phyloP scores from a whole-genome alignment of 2,888 invertebrate genomes.

The Ichneumoninae sp. region DNA sequence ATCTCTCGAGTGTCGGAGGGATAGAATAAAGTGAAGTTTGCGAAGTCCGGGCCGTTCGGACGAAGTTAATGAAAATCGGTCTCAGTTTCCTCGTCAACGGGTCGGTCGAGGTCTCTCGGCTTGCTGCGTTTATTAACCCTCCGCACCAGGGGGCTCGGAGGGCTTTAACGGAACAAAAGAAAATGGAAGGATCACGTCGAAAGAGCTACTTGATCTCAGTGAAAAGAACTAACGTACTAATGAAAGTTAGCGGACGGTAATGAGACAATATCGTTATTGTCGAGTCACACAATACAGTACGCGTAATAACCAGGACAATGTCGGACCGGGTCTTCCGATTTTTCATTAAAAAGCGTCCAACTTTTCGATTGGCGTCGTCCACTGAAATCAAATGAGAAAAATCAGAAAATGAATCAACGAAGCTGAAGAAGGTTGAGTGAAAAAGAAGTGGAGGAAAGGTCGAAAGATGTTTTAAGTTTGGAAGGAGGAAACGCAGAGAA shows the following conservation, averaged over 20 bases:
- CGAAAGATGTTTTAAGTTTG: neutral
- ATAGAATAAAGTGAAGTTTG: constrained; percentile 11
- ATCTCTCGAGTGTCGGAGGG: neutral
- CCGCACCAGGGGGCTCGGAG: neutral
- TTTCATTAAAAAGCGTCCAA: constrained; percentile 44
- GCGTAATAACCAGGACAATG: neutral
- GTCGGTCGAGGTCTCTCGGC: no score
- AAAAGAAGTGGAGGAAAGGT: neutral
- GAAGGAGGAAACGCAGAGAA: constrained; percentile 1
- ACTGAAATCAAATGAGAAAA: neutral
- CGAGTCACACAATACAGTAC: neutral
- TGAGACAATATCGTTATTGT: constrained; percentile 33
- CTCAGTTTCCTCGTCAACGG: constrained; percentile 18
- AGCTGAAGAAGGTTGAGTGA: neutral
- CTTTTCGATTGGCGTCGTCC: neutral
- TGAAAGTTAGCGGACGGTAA: constrained; percentile 21
- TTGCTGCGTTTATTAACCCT: constrained; percentile 3
- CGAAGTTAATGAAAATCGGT: neutral
- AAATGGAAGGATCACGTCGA: constrained; percentile 13
- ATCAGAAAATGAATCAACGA: constrained; percentile 8
- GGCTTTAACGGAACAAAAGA: constrained; percentile 20
- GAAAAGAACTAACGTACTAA: constrained; percentile 17
- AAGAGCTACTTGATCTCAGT: constrained; percentile 1
- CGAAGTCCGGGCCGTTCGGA: neutral
- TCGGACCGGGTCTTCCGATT: constrained; percentile 25